Conservation (phyloP, 2,888 invertebrate genomes). For the Adelognathus sp. region DNA sequence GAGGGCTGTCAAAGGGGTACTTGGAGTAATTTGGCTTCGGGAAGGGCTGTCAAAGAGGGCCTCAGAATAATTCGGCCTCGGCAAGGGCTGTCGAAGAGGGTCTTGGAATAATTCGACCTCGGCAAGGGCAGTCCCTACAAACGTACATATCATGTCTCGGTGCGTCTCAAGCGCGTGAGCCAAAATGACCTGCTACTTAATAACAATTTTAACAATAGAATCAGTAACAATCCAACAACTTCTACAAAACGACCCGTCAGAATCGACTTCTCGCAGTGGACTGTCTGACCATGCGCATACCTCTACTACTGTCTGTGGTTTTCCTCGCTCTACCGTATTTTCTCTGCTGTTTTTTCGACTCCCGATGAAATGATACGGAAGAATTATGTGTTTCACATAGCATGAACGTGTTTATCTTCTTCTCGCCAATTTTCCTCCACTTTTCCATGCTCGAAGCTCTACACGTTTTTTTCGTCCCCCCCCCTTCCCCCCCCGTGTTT, state of each 20-base stretch:
- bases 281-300: neutral
- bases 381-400: neutral
- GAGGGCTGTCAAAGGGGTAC: no score
- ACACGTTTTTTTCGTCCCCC: neutral
- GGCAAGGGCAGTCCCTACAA: no score
- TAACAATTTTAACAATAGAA: neutral
- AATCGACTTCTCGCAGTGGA: neutral
- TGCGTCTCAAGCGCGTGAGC: no score
- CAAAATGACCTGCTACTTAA: no score
- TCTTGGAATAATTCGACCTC: no score
- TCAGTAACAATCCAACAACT: neutral
- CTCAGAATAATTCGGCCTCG: no score
- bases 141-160: no score
- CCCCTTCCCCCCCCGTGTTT: neutral
- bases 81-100: no score
- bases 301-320: neutral
- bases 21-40: no score
- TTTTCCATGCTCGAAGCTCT: neutral
- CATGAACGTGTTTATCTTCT: neutral
- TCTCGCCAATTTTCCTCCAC: neutral
- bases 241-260: neutral
- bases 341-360: neutral
- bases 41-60: no score
- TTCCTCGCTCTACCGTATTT: neutral
- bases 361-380: neutral